Evolutionary conservation across 2,797 vertebrate genomes (phyloP), one percentile per base, ranked within the genome.

Genomic region (Triplophysa bombifrons): DNA sequence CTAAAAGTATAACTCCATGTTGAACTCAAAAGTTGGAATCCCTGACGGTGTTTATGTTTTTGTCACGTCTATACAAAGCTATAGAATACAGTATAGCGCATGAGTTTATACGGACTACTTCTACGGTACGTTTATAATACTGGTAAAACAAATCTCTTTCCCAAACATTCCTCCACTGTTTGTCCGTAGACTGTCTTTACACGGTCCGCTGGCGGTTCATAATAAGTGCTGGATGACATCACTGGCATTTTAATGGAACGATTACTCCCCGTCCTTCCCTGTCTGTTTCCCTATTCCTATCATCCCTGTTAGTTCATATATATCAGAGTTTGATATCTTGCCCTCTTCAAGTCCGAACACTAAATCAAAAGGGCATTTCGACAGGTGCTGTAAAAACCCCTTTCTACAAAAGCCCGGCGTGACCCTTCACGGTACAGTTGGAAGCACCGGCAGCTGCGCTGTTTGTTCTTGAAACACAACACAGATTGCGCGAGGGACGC

Each of bases 211-310:
- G 84, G 71, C 50, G 61, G 72, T 72, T 41, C 38, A 20, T 71
- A 76, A 76, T 73, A 80, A 71, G 65, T 63, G 70, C 50, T 75
- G 63, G 75, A 65, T 80, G 82, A 84, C 82, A 76, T 84, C 78
- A 79, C 72, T 70, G 78, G 84, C 75, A 86, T 85, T 80, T 83
- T 84, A 85, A 81, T 84, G 70, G 30, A 70, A 61, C 64, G 19
- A 76, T 82, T 78, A 69, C 69, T 72, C 58, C 46, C 75, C 80
- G 50, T 70, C 13, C 46, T 60, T 74, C 65, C 70, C 10, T 71
- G 8, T 20, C 10, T 41, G 19, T 58, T 46, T 76, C 13, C 11
- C n/a, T 76, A 66, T 13, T 46, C 63, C 53, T 71, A 1, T 70
- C 60, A 34, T 70, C 14, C 51, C 44, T 53, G 56, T 58, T 50